These are phyloP conservation scores for Lathronympha strigana DNA, from an alignment of 2,888 invertebrate species.

Conservation along the genomic window DNA sequence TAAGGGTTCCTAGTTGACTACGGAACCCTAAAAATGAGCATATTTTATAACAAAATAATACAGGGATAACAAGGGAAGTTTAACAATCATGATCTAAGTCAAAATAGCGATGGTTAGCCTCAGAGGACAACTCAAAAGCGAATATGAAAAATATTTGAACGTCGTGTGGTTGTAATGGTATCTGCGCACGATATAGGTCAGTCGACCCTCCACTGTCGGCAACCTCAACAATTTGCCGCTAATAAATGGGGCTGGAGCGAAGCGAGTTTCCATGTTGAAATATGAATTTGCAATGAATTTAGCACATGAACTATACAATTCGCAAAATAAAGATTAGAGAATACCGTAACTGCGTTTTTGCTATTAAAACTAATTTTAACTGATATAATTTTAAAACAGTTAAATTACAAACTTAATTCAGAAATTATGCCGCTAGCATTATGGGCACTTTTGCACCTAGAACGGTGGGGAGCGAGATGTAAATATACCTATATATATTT, in stretches of 20 bases:
- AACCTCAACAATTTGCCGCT: conserved; percentile 38
- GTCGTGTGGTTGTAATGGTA: conserved; percentile 18
- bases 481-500: too few relatives aligned
- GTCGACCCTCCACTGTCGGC: conserved; percentile 30
- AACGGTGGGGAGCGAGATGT: too few relatives aligned
- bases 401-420: too few relatives aligned
- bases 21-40: too few relatives aligned
- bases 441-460: too few relatives aligned
- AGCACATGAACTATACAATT: conserved; percentile 3
- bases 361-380: too few relatives aligned
- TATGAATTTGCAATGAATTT: conserved; percentile 22
- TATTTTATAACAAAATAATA: background rate
- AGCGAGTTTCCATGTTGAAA: conserved; percentile 6
- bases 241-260: conserved; percentile 33
- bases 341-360: too few relatives aligned
- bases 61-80: background rate
- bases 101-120: conserved; percentile 8
- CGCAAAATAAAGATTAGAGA: background rate
- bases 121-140: conserved; percentile 11
- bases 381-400: too few relatives aligned
- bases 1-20: too few relatives aligned
- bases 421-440: too few relatives aligned
- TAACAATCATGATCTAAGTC: conserved; percentile 1
- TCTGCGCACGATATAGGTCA: conserved; percentile 37
- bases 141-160: conserved; percentile 31